Conservation (phyloP, 2,888 invertebrate species). For the Ashinkailepas kermadecensis region DNA sequence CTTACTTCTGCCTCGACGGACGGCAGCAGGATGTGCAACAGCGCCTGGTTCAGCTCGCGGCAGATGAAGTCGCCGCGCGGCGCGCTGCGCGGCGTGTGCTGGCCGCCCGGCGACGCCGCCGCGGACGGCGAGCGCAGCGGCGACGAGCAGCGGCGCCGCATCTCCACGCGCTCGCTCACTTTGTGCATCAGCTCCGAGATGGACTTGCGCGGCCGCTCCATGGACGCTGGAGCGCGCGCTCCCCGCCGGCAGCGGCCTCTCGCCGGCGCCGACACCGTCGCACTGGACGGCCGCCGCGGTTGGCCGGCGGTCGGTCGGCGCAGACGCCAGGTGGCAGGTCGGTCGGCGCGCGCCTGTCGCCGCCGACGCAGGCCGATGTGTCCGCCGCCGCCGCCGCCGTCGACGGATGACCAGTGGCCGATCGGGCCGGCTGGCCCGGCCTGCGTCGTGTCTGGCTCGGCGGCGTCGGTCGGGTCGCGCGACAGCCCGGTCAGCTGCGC, state of each 20-base stretch:
- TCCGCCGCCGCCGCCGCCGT: background rate
- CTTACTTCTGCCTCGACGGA: background rate
- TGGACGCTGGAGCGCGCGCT: background rate
- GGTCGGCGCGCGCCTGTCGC: too few species aligned
- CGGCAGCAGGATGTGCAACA: constrained; percentile 17
- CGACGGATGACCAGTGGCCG: background rate
- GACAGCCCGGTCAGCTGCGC: background rate
- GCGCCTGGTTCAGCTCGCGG: constrained; percentile 17
- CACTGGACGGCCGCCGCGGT: too few species aligned
- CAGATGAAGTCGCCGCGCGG: constrained; percentile 16
- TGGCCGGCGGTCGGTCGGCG: too few species aligned
- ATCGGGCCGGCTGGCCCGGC: background rate
- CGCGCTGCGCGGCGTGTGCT: background rate
- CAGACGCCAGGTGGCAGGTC: too few species aligned
- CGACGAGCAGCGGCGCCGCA: background rate
- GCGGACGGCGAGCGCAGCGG: background rate
- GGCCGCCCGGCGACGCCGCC: background rate
- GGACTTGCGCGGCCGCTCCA: constrained; percentile 14
- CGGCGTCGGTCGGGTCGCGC: background rate
- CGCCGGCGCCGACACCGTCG: too few species aligned
- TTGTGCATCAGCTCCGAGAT: constrained; percentile 1
- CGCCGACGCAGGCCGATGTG: too few species aligned
- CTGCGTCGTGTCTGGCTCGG: background rate
- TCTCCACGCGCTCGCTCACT: constrained; percentile 11
- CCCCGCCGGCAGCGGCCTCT: too few species aligned